Evolutionary conservation across 1,140 invertebrate species (phyloP).

Genomic region (Drosophila jambulina): DNA sequence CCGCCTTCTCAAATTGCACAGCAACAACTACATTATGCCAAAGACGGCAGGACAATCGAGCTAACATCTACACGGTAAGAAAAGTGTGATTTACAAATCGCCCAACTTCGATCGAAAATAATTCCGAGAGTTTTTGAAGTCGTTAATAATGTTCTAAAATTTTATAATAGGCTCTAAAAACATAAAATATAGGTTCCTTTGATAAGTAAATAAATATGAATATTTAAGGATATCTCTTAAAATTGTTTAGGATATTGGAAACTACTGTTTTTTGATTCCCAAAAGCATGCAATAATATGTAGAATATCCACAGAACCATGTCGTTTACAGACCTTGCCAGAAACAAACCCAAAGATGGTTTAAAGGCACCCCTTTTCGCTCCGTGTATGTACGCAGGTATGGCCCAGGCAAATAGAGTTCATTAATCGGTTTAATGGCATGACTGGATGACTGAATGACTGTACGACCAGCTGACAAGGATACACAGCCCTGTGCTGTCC

Average conservation of each 20-base stretch:
- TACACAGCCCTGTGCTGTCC: slow-evolving; percentile 41
- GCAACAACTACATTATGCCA: slow-evolving; percentile 56
- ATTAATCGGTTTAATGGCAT: slow-evolving; percentile 80
- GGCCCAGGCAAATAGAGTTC: slow-evolving; percentile 73
- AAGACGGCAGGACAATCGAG: slow-evolving; percentile 43
- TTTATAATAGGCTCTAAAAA: background rate
- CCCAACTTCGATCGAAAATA: accelerated
- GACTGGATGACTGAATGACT: slow-evolving; percentile 45
- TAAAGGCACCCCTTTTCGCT: background rate
- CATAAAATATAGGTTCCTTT: background rate
- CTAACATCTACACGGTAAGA: slow-evolving; percentile 33
- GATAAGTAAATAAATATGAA: too few relatives aligned
- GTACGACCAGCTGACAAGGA: slow-evolving; percentile 47
- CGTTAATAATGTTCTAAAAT: too few relatives aligned
- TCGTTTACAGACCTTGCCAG: background rate
- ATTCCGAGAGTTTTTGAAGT: accelerated
- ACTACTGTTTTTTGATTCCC: too few relatives aligned
- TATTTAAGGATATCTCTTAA: background rate
- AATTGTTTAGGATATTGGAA: background rate
- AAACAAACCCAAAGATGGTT: too few relatives aligned
- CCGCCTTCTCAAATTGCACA: slow-evolving; percentile 77
- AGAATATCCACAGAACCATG: background rate
- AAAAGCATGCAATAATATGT: background rate
- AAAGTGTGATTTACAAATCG: background rate
- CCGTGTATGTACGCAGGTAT: slow-evolving; percentile 50